Evolutionary conservation across 2,888 invertebrate genomes (phyloP), one percentile per base, ranked within the genome.

Genomic region (Nowickia ferox): DNA sequence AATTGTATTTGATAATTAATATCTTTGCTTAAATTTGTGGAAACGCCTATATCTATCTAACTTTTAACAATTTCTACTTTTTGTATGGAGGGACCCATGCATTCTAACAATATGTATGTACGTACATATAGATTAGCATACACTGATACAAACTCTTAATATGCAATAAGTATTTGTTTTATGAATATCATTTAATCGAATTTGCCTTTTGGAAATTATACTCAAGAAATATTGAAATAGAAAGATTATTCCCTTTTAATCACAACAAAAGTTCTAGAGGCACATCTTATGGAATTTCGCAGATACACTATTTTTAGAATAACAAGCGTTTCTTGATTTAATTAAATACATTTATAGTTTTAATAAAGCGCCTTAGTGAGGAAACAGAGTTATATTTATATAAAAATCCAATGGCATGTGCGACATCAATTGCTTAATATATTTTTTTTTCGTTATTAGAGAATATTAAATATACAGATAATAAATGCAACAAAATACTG

Each of bases 191-290:
- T 61, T 65, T 79, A 57, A 38, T 68, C 44, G 63, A 74, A 86
- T 86, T 86, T 86, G 86, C 68, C 80, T 86, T 86, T 86, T 84
- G 86, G 86, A 86, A 86, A 84, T 51, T 63, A 48, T 8, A 38
- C 48, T 61, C 8, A 66, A 48, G 11, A 10, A 61, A 42, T 4
- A 11, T 30, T 30, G 4, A 46, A 30, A n/a, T 3, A 63, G 8
- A 15, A 48, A 48, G n/a, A 48, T 30, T n/a, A 51, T 19, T 44
- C 38, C 5, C 30, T 77, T 76, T 57, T 22, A 71, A 80, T 66
- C 53, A 55, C 68, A 68, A 83, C n/a, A 42, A 71, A 13, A 19
- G 48, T 38, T 51, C 17, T 59, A 48, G 38, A 51, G 38, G 48
- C 42, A 42, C 51, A 51, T 53, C 10, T 40, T 71, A 69, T 75